phyloP scores from a whole-genome alignment of 2,888 invertebrate genomes.

The Epirrhoe alternata region DNA sequence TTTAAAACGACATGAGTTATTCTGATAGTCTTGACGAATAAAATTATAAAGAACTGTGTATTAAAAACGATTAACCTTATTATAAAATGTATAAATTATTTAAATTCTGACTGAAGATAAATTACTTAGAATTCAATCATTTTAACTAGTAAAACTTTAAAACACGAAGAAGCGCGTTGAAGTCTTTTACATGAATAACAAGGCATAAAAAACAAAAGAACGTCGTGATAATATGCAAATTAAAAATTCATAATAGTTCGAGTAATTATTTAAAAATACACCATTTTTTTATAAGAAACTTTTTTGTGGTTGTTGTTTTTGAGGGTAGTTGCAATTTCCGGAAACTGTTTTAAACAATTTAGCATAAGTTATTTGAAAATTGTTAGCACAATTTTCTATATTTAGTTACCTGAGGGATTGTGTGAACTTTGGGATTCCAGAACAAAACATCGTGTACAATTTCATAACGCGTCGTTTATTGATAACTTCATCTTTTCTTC shows the following conservation, averaged over 20 bases:
- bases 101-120: too few relatives aligned
- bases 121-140: too few relatives aligned
- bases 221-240: background rate
- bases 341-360: background rate
- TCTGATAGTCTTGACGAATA: background rate
- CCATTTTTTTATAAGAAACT: too few relatives aligned
- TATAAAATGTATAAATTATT: too few relatives aligned
- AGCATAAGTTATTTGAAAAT: too few relatives aligned
- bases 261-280: too few relatives aligned
- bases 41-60: too few relatives aligned
- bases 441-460: constrained; percentile 80
- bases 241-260: too few relatives aligned
- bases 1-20: background rate
- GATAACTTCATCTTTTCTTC: constrained; percentile 83
- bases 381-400: background rate
- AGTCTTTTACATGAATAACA: constrained; percentile 52
- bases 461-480: constrained; percentile 82
- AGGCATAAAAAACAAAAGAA: constrained; percentile 15
- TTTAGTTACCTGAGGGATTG: constrained; percentile 4
- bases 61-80: too few relatives aligned
- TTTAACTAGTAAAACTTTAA: background rate
- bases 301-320: background rate
- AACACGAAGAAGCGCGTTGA: constrained; percentile 50
- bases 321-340: background rate
- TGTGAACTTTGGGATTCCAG: constrained; percentile 53